These are phyloP conservation scores for Anthophora plumipes DNA, from an alignment of 2,888 invertebrate genomes.

Conservation along the genomic window DNA sequence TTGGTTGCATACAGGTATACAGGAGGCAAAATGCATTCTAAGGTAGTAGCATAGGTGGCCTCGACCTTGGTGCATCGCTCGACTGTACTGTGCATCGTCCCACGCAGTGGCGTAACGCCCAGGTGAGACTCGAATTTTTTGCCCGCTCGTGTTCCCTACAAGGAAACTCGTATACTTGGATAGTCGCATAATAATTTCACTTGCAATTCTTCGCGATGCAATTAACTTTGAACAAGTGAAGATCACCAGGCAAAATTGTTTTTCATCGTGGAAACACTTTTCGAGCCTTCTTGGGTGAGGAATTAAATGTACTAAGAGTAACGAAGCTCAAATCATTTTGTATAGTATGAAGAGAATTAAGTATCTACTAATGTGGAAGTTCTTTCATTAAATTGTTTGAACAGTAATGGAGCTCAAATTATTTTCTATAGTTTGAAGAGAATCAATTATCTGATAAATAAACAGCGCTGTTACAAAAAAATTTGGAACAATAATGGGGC, in stretches of 20 bases:
- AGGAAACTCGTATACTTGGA: neutral
- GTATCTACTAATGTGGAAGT: too few relatives aligned
- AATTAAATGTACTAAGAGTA: too few relatives aligned
- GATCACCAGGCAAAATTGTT: neutral
- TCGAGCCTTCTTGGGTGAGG: too few relatives aligned
- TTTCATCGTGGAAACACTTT: neutral
- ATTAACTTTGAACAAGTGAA: neutral
- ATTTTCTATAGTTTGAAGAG: too few relatives aligned
- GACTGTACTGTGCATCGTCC: constrained; percentile 67
- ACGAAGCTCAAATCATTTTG: too few relatives aligned
- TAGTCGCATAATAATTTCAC: neutral
- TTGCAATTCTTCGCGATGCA: neutral
- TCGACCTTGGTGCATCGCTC: constrained; percentile 75
- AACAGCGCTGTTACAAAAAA: too few relatives aligned
- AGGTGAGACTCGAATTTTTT: constrained; percentile 47
- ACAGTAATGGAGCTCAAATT: too few relatives aligned
- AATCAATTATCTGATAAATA: too few relatives aligned
- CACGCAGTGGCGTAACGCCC: constrained; percentile 58
- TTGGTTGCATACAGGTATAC: constrained; percentile 27
- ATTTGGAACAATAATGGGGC: too few relatives aligned
- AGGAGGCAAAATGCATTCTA: constrained; percentile 56
- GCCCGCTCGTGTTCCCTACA: neutral
- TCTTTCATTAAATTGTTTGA: too few relatives aligned
- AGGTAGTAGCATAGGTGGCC: constrained; percentile 66
- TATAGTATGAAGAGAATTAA: too few relatives aligned